A percentile compares a stretch with the other conserved stretches of the same genome.
Conservation (phyloP, 2,888 invertebrate genomes). For the Drosophila kambysellisi region DNA sequence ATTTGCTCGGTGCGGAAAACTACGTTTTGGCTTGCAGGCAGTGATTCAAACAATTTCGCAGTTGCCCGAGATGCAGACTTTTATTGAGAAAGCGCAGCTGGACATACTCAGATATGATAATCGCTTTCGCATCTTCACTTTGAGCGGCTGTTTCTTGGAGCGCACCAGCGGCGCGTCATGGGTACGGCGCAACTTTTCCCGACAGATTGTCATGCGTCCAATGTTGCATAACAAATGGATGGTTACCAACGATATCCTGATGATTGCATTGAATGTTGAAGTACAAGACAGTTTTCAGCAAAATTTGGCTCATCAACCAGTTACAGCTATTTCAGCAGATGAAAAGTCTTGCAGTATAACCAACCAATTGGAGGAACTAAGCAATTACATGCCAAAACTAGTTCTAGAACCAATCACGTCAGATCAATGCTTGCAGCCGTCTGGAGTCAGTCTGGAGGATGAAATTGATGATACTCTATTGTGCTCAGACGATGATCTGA, state of each 20-base stretch:
- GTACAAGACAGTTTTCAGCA: background rate
- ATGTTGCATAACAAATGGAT: background rate
- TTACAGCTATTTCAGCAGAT: background rate
- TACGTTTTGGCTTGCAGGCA: background rate
- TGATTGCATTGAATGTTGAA: background rate
- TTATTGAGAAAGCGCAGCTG: background rate
- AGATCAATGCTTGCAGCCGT: background rate
- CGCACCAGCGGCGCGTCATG: background rate
- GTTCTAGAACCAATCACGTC: background rate
- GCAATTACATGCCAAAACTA: background rate
- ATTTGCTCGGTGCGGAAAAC: background rate
- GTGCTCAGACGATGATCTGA: background rate
- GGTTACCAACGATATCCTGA: conserved; percentile 5
- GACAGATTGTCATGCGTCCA: conserved; percentile 2
- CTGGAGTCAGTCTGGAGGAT: background rate
- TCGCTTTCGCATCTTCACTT: background rate
- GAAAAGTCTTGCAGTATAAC: background rate
- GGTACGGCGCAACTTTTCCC: background rate
- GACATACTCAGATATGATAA: background rate
- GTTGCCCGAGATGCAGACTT: conserved; percentile 1
- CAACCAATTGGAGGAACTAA: background rate
- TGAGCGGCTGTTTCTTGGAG: background rate
- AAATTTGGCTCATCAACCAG: background rate
- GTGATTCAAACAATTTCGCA: background rate
- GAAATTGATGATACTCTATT: background rate